Evolutionary conservation across 2,888 invertebrate genomes (phyloP).

Genomic region (Hydrotaea cyrtoneurina): DNA sequence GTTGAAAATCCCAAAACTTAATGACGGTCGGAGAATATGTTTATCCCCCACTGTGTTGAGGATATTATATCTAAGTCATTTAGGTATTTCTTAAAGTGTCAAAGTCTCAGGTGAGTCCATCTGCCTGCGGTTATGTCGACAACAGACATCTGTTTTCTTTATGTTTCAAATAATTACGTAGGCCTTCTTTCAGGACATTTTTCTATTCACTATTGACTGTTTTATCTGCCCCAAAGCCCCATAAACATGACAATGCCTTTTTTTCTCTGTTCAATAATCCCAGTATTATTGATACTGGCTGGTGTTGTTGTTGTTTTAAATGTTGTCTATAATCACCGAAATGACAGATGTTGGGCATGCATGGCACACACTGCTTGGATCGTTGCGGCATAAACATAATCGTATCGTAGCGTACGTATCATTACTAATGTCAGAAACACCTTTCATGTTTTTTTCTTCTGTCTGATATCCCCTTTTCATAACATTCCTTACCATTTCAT

Average conservation of each 20-base stretch:
- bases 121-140: no score
- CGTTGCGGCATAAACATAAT: background rate
- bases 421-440: conserved; percentile 41
- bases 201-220: background rate
- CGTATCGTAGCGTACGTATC: background rate
- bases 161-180: background rate
- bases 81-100: no score
- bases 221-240: conserved; percentile 16
- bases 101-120: no score
- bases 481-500: background rate
- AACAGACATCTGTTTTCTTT: background rate
- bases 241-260: background rate
- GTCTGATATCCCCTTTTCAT: background rate
- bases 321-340: background rate
- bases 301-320: background rate
- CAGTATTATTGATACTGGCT: background rate
- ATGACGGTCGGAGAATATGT: no score
- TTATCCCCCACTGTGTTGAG: no score
- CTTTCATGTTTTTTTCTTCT: conserved; percentile 17
- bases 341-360: conserved; percentile 41
- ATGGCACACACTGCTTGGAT: background rate
- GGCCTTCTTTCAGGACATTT: background rate
- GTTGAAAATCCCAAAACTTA: no score
- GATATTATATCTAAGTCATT: no score
- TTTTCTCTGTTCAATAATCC: background rate